Evolutionary conservation across 2,797 vertebrate genomes (phyloP).

Genomic region (Bovichtus diacanthus): DNA sequence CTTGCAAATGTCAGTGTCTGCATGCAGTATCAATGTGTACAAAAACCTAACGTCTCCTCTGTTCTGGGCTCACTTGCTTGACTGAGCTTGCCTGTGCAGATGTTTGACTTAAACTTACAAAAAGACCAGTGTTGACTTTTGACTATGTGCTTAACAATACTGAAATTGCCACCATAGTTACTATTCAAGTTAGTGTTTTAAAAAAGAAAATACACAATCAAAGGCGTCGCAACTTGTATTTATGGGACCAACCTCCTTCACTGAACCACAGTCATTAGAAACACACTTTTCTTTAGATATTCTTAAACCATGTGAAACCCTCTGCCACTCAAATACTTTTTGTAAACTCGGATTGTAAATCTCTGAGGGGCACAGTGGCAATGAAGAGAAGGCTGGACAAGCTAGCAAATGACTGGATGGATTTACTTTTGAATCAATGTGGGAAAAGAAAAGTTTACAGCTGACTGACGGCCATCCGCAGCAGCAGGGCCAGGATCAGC

Average conservation of each 20-base stretch:
- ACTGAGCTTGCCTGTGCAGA: too few species aligned
- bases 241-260: neutral
- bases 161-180: too few species aligned
- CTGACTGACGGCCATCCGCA: slow-evolving; percentile 68
- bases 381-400: neutral
- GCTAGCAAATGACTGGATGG: slow-evolving; percentile 6
- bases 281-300: neutral
- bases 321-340: slow-evolving; percentile 1
- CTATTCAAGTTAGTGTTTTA: slow-evolving; percentile 20
- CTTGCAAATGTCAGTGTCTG: too few species aligned
- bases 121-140: too few species aligned
- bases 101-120: too few species aligned
- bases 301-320: slow-evolving; percentile 27
- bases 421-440: slow-evolving; percentile 9
- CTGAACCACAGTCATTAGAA: slow-evolving; percentile 9
- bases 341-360: slow-evolving; percentile 12
- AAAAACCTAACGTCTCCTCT: too few species aligned
- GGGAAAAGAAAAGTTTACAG: slow-evolving; percentile 57
- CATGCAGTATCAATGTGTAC: too few species aligned
- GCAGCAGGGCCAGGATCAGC: slow-evolving; percentile 67
- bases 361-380: neutral
- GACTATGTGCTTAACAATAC: too few species aligned
- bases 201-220: slow-evolving; percentile 3
- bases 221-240: slow-evolving; percentile 23
- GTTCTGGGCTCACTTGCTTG: too few species aligned